Evolutionary conservation across 1,140 invertebrate species (phyloP), one percentile per base, ranked within the genome.

Genomic region (Oscheius sp.): DNA sequence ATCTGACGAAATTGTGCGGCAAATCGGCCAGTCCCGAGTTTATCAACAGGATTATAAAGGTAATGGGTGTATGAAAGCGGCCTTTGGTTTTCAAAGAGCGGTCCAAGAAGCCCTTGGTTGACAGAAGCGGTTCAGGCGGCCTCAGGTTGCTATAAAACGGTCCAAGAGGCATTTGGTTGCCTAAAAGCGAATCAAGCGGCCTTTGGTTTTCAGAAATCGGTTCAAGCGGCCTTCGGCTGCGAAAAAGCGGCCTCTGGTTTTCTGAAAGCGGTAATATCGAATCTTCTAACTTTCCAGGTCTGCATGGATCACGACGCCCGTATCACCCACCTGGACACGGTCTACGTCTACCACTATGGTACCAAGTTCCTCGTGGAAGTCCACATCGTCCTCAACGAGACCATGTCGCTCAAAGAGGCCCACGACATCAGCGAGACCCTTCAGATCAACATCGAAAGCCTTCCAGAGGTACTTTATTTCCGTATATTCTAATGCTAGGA

Each of bases 1-100:
- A 83, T 28, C 36, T 83, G 46, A 68, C 65, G 23, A 81, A 79
- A 65, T 46, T 83, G 2, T 73, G 68, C 18, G 81, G 81, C 2
- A 76, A 73, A 59, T 74, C 77, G 7, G 81, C 81, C 18, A 52
- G 73, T 18, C 76, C 75, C 20, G 76, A 77, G 34, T 77, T 77
- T 20, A 77, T 71, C 59, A 77, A 77, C 31, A 31, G 76, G 34
- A 77, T 77, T 38, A 73, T 77, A 23, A 76, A 77, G 36, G 76
- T 75, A 18, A 20, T 63, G 10, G 35, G 15, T 18, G 13, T 34
- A 64, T 29, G 15, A 18, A 18, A 13, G 55, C 13, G n/a, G n/a
- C n/a, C n/a, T n/a, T n/a, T n/a, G n/a, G n/a, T n/a, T n/a, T n/a
- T n/a, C n/a, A n/a, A n/a, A n/a, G n/a, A n/a, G n/a, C n/a, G n/a